A percentile compares a stretch with the other conserved stretches of the same genome.
Evolutionary conservation across 2,888 invertebrate species (phyloP).

Genomic region (Gonocerus acuteangulatus): DNA sequence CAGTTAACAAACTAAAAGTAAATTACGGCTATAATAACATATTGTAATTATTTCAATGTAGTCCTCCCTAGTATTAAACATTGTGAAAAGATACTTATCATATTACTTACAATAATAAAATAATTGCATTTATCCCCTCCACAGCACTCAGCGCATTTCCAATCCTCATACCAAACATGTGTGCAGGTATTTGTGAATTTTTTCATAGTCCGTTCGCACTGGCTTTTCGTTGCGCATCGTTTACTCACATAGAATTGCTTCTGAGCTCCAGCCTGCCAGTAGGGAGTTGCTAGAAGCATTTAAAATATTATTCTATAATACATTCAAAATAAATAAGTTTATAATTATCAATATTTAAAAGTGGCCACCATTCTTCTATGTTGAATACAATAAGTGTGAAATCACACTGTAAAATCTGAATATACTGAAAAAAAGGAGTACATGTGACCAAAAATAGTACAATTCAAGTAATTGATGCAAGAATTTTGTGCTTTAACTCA

Average conservation of each 20-base stretch:
- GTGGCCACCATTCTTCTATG: background rate
- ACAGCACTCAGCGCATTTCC: conserved; percentile 94
- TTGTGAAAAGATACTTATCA: too few species aligned
- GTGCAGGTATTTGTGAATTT: conserved; percentile 71
- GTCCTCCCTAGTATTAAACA: too few species aligned
- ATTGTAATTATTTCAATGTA: too few species aligned
- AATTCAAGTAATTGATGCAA: too few species aligned
- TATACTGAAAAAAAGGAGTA: background rate
- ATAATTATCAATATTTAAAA: background rate
- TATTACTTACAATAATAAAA: conserved; percentile 66
- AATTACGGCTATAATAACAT: too few species aligned
- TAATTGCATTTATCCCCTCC: conserved; percentile 93
- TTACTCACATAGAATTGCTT: conserved; percentile 92
- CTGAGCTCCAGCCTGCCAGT: conserved; percentile 86
- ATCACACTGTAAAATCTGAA: too few species aligned
- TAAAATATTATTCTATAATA: background rate
- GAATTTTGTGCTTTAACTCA: too few species aligned
- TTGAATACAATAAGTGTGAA: too few species aligned
- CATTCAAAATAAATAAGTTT: background rate
- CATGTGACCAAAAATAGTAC: too few species aligned
- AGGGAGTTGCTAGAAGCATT: conserved; percentile 62
- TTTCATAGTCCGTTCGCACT: conserved; percentile 65
- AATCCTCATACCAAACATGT: conserved; percentile 91
- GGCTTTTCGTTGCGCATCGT: conserved; percentile 70
- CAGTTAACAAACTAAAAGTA: too few species aligned